Evolutionary conservation across 2,113 vertebrate species (phyloP), one percentile per base, ranked within the genome.

Genomic region (Turdus rufiventris): DNA sequence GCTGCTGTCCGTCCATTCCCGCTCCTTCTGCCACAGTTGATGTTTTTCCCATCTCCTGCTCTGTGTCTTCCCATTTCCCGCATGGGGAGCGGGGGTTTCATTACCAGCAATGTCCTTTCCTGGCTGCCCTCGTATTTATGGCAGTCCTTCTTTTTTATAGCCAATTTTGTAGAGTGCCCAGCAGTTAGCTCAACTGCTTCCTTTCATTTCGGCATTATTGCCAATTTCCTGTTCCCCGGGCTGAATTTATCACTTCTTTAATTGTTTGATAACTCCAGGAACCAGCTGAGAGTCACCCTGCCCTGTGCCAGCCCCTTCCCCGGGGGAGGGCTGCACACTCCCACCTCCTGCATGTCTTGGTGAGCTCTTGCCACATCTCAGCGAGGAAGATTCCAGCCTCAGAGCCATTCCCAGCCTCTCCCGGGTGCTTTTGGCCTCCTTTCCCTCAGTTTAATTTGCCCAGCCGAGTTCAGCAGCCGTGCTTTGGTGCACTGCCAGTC

Each of bases 161-260:
- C 94, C 95, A 96, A 89, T 96, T 95, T 91, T 94, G 95, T 45
- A 88, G 93, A 96, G 95, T 96, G 94, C 92, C 96, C 96, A 85
- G 95, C 94, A 94, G 95, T 95, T 88, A 93, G 85, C 75, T 82
- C 82, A 79, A 93, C 92, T 96, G 85, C 90, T 96, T 95, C 94
- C 96, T 96, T 88, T 93, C 96, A 50, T 83, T 91, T 79, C 50
- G 45, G 74, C 88, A 8, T 96, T 91, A 95, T 91, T 94, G 88
- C 92, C 90, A 95, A 95, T 96, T 96, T 96, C 96, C 96, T 96
- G 94, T 68, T 95, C 71, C 85, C 45, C 26, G 17, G 82, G n/a
- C 90, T 93, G 76, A 93, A 96, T 96, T 96, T 95, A 95, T 96
- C 82, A 56, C 90, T 61, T 85, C 88, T 96, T 95, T 96, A 96